These are phyloP conservation scores for Lytechinus variegatus DNA, from an alignment of 35 echinoderm and acorn worm species.

Conservation along the genomic window DNA sequence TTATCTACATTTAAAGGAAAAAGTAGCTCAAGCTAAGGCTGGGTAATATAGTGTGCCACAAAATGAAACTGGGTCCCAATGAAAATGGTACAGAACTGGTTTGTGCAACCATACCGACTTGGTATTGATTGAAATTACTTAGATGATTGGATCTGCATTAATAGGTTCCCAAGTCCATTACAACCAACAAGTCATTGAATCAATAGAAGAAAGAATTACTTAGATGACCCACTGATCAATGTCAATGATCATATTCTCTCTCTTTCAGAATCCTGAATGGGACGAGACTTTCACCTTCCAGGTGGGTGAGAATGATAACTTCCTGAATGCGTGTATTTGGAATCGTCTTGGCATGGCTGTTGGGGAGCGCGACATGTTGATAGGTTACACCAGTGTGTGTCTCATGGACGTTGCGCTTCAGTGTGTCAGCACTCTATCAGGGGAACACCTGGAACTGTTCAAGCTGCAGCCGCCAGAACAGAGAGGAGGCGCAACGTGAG, in stretches of 20 bases:
- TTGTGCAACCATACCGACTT: too few species aligned
- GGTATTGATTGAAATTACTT: too few species aligned
- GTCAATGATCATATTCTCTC: not conserved
- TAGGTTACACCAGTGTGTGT: constrained; percentile 85
- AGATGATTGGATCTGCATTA: too few species aligned
- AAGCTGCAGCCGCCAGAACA: constrained; percentile 92
- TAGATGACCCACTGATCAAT: too few species aligned
- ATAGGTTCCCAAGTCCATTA: too few species aligned
- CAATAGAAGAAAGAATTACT: too few species aligned
- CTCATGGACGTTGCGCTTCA: constrained; percentile 91
- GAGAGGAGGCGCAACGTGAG: constrained; percentile 90
- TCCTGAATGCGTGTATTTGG: constrained; percentile 93
- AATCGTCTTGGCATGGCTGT: constrained; percentile 68
- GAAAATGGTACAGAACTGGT: too few species aligned
- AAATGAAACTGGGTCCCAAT: too few species aligned
- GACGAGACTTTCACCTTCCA: constrained; percentile 93
- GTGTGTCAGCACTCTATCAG: constrained; percentile 86
- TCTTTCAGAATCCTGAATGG: constrained; percentile 82
- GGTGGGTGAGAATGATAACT: constrained; percentile 77
- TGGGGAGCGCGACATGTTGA: constrained; percentile 77
- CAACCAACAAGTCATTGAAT: too few species aligned
- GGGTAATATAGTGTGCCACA: too few species aligned
- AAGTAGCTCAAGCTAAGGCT: too few species aligned
- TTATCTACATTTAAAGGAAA: too few species aligned
- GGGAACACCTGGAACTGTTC: constrained; percentile 83